Evolutionary conservation across 1,140 invertebrate genomes (phyloP).

Genomic region (Conus betulinus): DNA sequence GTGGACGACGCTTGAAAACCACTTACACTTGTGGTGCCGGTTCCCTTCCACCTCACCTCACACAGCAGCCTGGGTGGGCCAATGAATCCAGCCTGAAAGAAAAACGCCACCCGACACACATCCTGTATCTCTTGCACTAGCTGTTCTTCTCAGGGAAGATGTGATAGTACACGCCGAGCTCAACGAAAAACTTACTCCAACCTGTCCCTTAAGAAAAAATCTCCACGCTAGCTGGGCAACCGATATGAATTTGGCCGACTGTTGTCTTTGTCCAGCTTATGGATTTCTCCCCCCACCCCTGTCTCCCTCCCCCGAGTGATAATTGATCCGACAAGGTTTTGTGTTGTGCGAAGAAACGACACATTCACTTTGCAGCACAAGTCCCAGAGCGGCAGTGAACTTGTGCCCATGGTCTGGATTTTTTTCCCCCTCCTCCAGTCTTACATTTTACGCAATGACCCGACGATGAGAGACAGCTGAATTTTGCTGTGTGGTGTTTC

Average conservation of each 20-base stretch:
- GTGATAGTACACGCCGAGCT: slow-evolving; percentile 24
- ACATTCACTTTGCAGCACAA: background rate
- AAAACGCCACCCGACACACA: background rate
- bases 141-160: slow-evolving; percentile 34
- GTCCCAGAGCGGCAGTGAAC: background rate
- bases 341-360: background rate
- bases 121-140: slow-evolving; percentile 27
- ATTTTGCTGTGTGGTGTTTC: background rate
- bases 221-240: background rate
- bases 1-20: too few species aligned
- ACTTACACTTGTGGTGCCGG: background rate
- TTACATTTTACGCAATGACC: slow-evolving; percentile 5
- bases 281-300: background rate
- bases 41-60: background rate
- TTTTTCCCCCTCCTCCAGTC: background rate
- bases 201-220: background rate
- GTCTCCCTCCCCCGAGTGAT: slow-evolving; percentile 12
- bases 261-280: background rate
- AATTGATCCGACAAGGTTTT: background rate
- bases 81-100: background rate
- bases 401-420: background rate
- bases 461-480: background rate
- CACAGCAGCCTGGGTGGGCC: background rate
- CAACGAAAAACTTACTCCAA: slow-evolving; percentile 21
- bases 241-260: background rate